These are phyloP conservation scores for Triops longicaudatus DNA, from an alignment of 1,140 invertebrate species.

Conservation along the genomic window DNA sequence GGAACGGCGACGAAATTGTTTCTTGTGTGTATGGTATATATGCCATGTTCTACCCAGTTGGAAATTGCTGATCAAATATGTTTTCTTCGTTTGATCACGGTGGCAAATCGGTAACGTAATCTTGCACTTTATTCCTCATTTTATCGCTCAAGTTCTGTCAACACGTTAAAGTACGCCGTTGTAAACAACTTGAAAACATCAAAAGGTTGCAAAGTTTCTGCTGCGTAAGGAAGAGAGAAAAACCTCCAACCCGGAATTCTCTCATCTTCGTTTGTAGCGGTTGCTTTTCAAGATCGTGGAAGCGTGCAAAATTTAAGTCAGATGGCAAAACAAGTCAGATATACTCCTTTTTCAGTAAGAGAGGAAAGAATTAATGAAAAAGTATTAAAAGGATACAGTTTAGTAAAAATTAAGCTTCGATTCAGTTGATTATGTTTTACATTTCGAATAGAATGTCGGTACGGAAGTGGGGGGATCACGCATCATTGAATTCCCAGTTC, in stretches of 20 bases:
- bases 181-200: too few relatives aligned
- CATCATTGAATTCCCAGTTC: constrained; percentile 10
- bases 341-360: neutral
- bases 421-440: neutral
- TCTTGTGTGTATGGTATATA: neutral
- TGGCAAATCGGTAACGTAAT: neutral
- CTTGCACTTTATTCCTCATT: neutral
- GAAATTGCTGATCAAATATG: neutral
- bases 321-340: too few relatives aligned
- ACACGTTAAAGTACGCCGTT: neutral
- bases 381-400: too few relatives aligned
- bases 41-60: neutral
- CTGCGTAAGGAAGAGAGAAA: neutral
- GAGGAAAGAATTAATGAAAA: too few relatives aligned
- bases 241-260: neutral
- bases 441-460: neutral
- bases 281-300: neutral
- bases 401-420: too few relatives aligned
- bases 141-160: neutral
- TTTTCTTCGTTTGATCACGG: neutral
- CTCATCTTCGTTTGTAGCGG: constrained; percentile 18
- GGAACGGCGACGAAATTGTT: neutral
- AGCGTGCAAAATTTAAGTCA: too few relatives aligned
- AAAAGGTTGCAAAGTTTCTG: constrained; percentile 13
- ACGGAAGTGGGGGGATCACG: neutral